Percentiles rank a stretch among this genome's conserved stretches.
Evolutionary conservation across 2,113 vertebrate genomes (phyloP).

Genomic region (Rhombomys opimus): DNA sequence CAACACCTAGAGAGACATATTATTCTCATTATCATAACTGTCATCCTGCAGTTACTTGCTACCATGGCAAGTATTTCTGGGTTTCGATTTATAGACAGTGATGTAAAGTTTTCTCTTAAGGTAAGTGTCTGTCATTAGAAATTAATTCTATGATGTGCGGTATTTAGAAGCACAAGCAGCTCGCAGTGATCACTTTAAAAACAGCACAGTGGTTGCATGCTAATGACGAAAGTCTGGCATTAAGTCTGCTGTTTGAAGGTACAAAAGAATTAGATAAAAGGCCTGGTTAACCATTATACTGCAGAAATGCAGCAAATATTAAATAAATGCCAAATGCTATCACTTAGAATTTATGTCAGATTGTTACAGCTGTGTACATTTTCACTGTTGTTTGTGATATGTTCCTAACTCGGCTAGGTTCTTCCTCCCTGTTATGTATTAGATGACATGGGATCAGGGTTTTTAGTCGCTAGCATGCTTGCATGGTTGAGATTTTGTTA

Average conservation of each 20-base stretch:
- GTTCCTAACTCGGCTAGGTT: background rate
- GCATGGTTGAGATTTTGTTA: background rate
- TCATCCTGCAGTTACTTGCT: background rate
- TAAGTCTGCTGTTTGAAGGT: background rate
- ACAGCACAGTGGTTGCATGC: background rate
- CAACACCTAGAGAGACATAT: background rate
- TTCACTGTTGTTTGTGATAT: background rate
- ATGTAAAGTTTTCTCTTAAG: conserved; percentile 37
- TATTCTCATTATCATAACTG: background rate
- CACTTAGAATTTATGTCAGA: conserved; percentile 1
- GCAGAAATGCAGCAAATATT: conserved; percentile 2
- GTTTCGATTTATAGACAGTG: background rate
- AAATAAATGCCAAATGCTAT: background rate
- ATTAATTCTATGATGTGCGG: conserved; percentile 13
- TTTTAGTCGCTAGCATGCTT: background rate
- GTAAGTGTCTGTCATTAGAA: conserved; percentile 32
- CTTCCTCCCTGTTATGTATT: background rate
- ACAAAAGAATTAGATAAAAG: conserved; percentile 30
- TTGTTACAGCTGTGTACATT: background rate
- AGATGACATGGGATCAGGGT: background rate
- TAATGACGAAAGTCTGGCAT: background rate
- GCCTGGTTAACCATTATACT: background rate
- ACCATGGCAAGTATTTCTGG: conserved; percentile 25
- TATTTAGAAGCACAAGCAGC: background rate
- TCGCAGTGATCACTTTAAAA: conserved; percentile 1